Evolutionary conservation across 2,113 vertebrate species (phyloP), one percentile per base, ranked within the genome.

Genomic region (Perca fluviatilis): DNA sequence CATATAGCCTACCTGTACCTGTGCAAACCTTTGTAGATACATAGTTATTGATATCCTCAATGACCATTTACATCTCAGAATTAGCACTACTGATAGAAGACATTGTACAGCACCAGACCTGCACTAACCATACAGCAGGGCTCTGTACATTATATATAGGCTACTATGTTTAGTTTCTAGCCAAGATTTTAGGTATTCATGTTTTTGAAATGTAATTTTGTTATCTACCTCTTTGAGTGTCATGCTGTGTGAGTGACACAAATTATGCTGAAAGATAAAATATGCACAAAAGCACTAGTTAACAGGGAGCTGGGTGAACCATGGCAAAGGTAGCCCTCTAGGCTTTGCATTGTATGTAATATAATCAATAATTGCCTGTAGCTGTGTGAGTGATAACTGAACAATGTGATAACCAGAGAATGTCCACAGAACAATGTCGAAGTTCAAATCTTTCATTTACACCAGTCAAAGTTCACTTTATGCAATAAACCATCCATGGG

Each of bases 401-500:
- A 56, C 76, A 83, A 57, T 50, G 40, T 57, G 23, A 62, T 86
- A 68, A 75, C 40, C 25, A 56, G 40, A 86, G 7, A 11, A 13
- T 56, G 53, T 69, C 43, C 60, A 60, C 1, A 47, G 85, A 77
- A 77, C 92, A 92, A 91, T 77, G 87, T 91, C 84, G 83, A 85
- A 43, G 49, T 70, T 23, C 53, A 82, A 86, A 80, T 82, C 18
- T 76, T 72, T 53, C 25, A 82, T 69, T 53, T 77, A 75, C 50
- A 74, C 73, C 51, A 81, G 89, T 88, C 93, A 94, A 94, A 94
- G 95, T 91, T 93, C 95, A 92, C 62, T 70, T 47, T 27, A 65
- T 77, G 91, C 74, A 85, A 94, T 93, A 94, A 91, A 90, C 68
- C 8, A 3, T 51, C n/a, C 19, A 25, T 51, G 25, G 53, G 82